A percentile compares a stretch with the other conserved stretches of the same genome.
These are phyloP conservation scores for Drosophila anomalata DNA, from an alignment of 2,888 invertebrate species.

Conservation along the genomic window DNA sequence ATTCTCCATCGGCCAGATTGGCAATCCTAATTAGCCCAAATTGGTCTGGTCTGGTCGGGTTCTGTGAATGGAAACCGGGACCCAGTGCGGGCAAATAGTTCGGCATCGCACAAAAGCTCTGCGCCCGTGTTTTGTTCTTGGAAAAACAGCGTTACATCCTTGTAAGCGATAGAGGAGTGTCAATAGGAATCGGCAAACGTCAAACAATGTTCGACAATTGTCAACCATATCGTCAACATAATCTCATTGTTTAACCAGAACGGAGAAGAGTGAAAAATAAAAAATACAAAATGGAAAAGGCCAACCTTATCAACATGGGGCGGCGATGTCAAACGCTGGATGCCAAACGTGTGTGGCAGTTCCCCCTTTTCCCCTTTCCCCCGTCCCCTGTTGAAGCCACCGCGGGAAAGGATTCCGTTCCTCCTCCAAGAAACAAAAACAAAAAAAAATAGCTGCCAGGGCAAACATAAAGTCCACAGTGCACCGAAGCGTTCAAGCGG, in stretches of 20 bases:
- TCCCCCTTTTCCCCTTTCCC: conserved; percentile 44
- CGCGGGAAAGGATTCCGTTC: conserved; percentile 43
- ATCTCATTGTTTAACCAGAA: conserved; percentile 74
- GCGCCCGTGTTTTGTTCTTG: conserved; percentile 67
- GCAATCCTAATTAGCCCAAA: conserved; percentile 70
- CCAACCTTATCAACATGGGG: conserved; percentile 72
- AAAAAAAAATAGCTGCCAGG: conserved; percentile 30
- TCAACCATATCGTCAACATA: conserved; percentile 78
- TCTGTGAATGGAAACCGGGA: conserved; percentile 23
- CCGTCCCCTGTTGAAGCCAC: conserved; percentile 14
- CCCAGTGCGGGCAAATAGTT: conserved; percentile 23
- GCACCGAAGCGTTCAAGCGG: conserved; percentile 74
- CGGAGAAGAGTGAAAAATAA: neutral
- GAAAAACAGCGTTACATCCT: conserved; percentile 78
- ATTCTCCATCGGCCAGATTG: conserved; percentile 32
- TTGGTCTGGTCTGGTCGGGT: conserved; percentile 56
- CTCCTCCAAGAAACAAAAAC: neutral
- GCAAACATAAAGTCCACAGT: conserved; percentile 59
- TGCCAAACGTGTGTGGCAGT: conserved; percentile 67
- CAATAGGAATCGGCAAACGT: conserved; percentile 78
- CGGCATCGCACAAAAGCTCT: conserved; percentile 66
- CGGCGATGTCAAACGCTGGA: conserved; percentile 72
- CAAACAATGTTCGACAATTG: conserved; percentile 81
- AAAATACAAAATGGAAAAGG: neutral
- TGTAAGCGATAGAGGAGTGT: conserved; percentile 74